Percentiles rank a stretch among this genome's conserved stretches.
These are phyloP conservation scores for Latrodectus hesperus DNA, from an alignment of 2,888 invertebrate species.

Conservation along the genomic window DNA sequence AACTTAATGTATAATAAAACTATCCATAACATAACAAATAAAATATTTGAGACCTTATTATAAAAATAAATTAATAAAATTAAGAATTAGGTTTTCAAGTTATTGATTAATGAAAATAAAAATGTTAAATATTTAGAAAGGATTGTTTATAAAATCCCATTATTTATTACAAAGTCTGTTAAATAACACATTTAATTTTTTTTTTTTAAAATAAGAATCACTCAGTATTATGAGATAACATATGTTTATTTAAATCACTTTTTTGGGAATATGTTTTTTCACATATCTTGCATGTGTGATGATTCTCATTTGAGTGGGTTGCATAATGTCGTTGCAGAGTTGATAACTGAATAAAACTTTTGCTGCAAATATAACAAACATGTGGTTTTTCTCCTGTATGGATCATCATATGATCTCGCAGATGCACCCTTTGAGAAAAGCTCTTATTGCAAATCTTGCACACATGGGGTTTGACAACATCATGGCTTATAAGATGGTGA, in stretches of 20 bases:
- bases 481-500: constrained; percentile 38
- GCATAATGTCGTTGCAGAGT: constrained; percentile 38
- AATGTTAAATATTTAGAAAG: no score
- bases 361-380: constrained; percentile 36
- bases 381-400: constrained; percentile 48
- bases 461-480: constrained; percentile 33
- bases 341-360: constrained; percentile 41
- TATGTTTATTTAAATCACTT: constrained; percentile 43
- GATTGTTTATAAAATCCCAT: no score
- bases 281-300: constrained; percentile 30
- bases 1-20: no score
- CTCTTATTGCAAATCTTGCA: constrained; percentile 44
- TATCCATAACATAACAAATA: no score
- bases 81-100: no score
- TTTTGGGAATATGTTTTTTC: constrained; percentile 43
- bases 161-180: no score
- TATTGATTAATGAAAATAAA: no score
- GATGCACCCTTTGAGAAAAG: constrained; percentile 27
- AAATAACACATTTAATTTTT: no score
- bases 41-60: no score
- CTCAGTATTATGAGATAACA: constrained; percentile 25
- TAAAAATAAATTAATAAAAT: no score
- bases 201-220: neutral
- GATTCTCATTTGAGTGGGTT: constrained; percentile 36
- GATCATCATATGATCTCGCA: constrained; percentile 47